Base-by-base conservation (phyloP, 1,140 invertebrate species). In the Brachystomella parvula region DNA sequence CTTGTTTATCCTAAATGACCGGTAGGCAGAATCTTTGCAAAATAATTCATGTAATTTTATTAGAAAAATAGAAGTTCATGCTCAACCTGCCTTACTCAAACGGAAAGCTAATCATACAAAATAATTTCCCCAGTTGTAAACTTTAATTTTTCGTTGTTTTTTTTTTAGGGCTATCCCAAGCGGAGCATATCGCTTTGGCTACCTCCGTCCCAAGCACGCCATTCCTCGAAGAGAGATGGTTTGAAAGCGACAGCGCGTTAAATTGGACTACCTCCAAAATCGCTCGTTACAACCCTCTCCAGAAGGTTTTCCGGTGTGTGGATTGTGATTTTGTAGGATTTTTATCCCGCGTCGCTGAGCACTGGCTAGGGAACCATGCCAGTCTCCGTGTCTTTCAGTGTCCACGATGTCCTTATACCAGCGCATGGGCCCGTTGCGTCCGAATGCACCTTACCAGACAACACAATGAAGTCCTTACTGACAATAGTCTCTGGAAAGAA, bases 331-430 rank as follows among this genome's bases (percentile, higher is more conserved):
- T 87, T 75, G 86, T 89, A 53, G 86, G 86, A 2, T 88, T 89
- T 68, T 80, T 89, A 29, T 86, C 87, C 17, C 81, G 89, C 15
- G 83, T 90, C 2, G 89, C 88, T 0, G 89, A 92, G 74, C 89
- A 92, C 76, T 92, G 89, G 83, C 80, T 90, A 31, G 89, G 89
- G 33, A 84, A 88, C 6, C 89, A 91, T 76, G 88, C 86, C 19
- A 65, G 65, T 44, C 78, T 87, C 31, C 80, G 86, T 65, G 86
- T 86, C 47, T 88, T 89, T 80, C 80, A 86, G 76, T 85, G 87
- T 79, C 82, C 85, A 63, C 80, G 85, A 66, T 85, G 89, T 82
- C 81, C 86, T 3, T 71, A 88, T 76, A 85, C 85, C 59, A 86
- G 85, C 73, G 85, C 86, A 17, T 88, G 86, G 86, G 86, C 86